Evolutionary conservation across 2,888 invertebrate species (phyloP).

Genomic region (Drosophila colorata): DNA sequence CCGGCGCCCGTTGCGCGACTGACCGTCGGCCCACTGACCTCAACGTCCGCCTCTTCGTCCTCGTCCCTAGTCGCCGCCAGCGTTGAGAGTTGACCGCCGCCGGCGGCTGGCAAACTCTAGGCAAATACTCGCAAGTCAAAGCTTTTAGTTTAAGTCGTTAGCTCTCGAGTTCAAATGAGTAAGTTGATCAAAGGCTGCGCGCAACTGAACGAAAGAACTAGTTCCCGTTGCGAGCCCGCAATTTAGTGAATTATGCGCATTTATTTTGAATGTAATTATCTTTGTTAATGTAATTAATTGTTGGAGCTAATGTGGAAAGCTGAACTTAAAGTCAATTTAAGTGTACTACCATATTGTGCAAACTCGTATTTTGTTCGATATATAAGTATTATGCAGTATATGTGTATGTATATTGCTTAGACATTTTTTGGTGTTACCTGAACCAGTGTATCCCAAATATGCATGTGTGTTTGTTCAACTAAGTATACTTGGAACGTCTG

Average conservation of each 20-base stretch:
- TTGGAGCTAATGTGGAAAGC: constrained; percentile 4
- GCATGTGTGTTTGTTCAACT: constrained; percentile 61
- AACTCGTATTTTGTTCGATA: constrained; percentile 46
- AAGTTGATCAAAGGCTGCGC: constrained; percentile 14
- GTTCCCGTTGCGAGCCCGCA: constrained; percentile 9
- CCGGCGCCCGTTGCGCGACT: constrained; percentile 32
- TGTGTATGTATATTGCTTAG: constrained; percentile 31
- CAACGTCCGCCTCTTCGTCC: constrained; percentile 54
- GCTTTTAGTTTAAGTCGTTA: constrained; percentile 60
- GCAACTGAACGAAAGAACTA: constrained; percentile 4
- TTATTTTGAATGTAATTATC: constrained; percentile 56
- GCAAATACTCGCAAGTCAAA: constrained; percentile 73
- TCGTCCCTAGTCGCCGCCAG: constrained; percentile 60
- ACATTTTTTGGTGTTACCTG: constrained; percentile 37
- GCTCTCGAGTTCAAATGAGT: constrained; percentile 29
- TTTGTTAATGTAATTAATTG: constrained; percentile 39
- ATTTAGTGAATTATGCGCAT: constrained; percentile 60
- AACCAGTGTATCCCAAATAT: constrained; percentile 30
- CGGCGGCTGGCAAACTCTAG: constrained; percentile 43
- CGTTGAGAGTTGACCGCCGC: constrained; percentile 60
- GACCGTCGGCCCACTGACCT: constrained; percentile 29
- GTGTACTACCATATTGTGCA: constrained; percentile 38
- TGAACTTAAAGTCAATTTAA: constrained; percentile 55
- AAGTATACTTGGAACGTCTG: constrained; percentile 68
- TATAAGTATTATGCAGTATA: constrained; percentile 7